Conservation (phyloP, 1,140 invertebrate genomes). For the Zaprionus ghesquierei region DNA sequence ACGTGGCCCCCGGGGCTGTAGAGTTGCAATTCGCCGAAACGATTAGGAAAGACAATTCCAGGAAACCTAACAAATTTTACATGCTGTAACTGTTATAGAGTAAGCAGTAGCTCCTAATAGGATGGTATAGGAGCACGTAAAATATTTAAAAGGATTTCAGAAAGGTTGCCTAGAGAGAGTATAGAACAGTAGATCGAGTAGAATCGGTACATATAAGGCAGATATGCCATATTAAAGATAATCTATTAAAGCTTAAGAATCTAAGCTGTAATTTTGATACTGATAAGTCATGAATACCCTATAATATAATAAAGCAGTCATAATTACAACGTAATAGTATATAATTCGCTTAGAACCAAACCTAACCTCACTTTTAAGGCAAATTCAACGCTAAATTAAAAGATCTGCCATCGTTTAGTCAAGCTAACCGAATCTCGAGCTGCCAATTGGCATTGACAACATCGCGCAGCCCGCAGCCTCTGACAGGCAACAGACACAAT, state of each 20-base stretch:
- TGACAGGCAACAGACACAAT: constrained; percentile 53
- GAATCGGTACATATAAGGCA: too few species aligned
- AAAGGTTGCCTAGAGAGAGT: too few species aligned
- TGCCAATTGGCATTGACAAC: constrained; percentile 39
- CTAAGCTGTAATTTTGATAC: too few species aligned
- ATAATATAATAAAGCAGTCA: too few species aligned
- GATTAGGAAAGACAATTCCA: not conserved
- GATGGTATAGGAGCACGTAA: not conserved
- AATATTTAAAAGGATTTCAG: not conserved
- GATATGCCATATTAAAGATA: too few species aligned
- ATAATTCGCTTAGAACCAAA: too few species aligned
- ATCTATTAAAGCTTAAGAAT: too few species aligned
- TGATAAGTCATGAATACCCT: too few species aligned
- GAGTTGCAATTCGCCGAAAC: not conserved
- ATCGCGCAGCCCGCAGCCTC: not conserved
- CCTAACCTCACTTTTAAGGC: not conserved
- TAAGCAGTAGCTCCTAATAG: not conserved
- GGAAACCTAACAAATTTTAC: not conserved
- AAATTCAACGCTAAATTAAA: not conserved
- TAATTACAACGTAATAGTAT: too few species aligned
- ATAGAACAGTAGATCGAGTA: too few species aligned
- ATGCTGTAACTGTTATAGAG: not conserved
- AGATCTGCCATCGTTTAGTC: not conserved
- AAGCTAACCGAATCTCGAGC: constrained; percentile 2
- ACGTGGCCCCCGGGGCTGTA: not conserved